phyloP scores from a whole-genome alignment of 2,113 vertebrate genomes.

The Syngnathoides biaculeatus region DNA sequence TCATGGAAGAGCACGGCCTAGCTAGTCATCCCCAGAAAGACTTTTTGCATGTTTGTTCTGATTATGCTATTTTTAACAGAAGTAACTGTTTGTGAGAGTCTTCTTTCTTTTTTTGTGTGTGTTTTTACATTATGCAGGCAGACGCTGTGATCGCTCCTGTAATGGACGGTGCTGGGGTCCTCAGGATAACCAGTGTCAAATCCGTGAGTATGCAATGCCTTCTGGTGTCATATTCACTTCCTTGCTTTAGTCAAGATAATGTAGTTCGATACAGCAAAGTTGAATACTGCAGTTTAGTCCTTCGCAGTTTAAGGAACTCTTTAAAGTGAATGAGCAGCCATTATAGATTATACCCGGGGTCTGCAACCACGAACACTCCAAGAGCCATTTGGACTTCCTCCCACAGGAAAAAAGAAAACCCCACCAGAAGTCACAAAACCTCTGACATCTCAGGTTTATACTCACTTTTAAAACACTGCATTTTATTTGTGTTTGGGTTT shows the following conservation, averaged over 20 bases:
- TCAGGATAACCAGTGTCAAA: constrained; percentile 91
- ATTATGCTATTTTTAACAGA: constrained; percentile 9
- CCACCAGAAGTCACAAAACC: too few species aligned
- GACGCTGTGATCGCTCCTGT: constrained; percentile 89
- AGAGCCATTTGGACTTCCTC: too few species aligned
- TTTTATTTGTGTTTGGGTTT: too few species aligned
- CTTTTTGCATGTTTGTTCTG: neutral
- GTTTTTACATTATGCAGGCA: constrained; percentile 72
- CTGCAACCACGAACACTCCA: too few species aligned
- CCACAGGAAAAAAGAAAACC: too few species aligned
- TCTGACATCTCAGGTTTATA: too few species aligned
- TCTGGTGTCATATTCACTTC: neutral
- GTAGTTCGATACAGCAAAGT: neutral
- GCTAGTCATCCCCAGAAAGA: constrained; percentile 14
- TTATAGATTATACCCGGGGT: neutral
- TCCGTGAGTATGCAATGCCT: constrained; percentile 77
- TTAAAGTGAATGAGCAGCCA: neutral
- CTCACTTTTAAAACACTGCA: too few species aligned
- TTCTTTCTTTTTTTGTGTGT: neutral
- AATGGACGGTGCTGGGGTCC: constrained; percentile 94
- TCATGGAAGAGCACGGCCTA: constrained; percentile 36
- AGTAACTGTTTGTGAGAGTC: constrained; percentile 22
- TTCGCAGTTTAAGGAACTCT: neutral
- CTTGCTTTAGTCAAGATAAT: neutral
- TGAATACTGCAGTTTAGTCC: neutral